Evolutionary conservation across 2,888 invertebrate species (phyloP).

Genomic region (Acleris sparsana): DNA sequence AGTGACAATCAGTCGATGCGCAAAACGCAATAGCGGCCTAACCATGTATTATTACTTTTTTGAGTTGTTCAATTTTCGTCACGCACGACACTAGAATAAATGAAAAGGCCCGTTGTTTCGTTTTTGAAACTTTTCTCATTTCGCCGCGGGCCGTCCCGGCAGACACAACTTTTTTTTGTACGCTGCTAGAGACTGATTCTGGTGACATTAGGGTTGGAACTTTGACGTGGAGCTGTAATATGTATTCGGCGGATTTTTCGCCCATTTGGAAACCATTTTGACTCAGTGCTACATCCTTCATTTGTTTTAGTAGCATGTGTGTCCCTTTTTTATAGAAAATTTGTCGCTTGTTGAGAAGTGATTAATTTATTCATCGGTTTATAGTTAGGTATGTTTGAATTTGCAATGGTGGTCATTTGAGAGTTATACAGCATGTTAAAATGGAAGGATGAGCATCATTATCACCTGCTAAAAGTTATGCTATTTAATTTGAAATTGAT

Average conservation of each 20-base stretch:
- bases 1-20: constrained; percentile 15
- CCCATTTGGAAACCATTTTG: too few relatives aligned
- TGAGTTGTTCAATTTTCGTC: constrained; percentile 28
- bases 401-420: too few relatives aligned
- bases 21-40: constrained; percentile 14
- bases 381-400: too few relatives aligned
- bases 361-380: too few relatives aligned
- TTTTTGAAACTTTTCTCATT: constrained; percentile 75
- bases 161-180: constrained; percentile 50
- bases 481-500: too few relatives aligned
- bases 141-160: constrained; percentile 48
- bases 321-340: too few relatives aligned
- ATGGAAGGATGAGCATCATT: too few relatives aligned
- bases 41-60: constrained; percentile 27
- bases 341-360: too few relatives aligned
- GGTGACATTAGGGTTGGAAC: background rate
- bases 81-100: constrained; percentile 34
- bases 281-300: too few relatives aligned
- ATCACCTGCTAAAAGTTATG: too few relatives aligned
- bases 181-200: constrained; percentile 43
- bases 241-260: background rate
- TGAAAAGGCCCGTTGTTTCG: constrained; percentile 53
- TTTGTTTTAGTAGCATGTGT: too few relatives aligned
- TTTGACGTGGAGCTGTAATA: background rate
- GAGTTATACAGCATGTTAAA: too few relatives aligned